Evolutionary conservation across 1,140 invertebrate species (phyloP), one percentile per base, ranked within the genome.

Genomic region (Schlechtendalia chinensis): DNA sequence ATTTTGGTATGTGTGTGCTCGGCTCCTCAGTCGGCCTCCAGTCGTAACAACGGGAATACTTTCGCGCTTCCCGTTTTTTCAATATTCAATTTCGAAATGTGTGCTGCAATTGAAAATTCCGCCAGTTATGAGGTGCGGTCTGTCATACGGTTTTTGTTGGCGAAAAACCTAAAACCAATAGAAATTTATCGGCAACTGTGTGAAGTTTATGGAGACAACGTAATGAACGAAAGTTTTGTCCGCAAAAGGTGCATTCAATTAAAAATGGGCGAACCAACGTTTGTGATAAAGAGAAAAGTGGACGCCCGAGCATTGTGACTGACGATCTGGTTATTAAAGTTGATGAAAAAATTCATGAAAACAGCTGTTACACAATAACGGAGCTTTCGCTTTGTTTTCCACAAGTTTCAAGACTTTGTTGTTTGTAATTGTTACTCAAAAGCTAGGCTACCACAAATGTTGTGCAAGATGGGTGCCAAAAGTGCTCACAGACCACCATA

Each of bases 241-340:
- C 17, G 77, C 1, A 8, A 65, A 29, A 47, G 58, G 77, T 50
- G 77, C n/a, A 19, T 47, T 10, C 11, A 24, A 4, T 79, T 79
- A 17, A n/a, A 79, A 24, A 32, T 61, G 29, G 75, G 17, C 75
- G 77, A 80, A 80, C 11, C 3, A 47, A 61, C 3, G 58, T 80
- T 45, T 19, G 14, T 6, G 77, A 80, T 24, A 24, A 80, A 24
- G 32, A 22, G 58, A 80, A 24, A n/a, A 22, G 58, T 29, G 77
- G 59, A 3, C 27, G 59, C 5, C 59, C 77, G 24, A 45, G 29
- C 22, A 50, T 80, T 6, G 59, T 80, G 24, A 65, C 58, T 17
- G 77, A 80, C 16, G 54, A 80, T 16, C 16, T 80, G n/a, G 45
- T 80, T 16, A n/a, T 1, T 12, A 32, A 59, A 1, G 59, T 65